Conservation (phyloP, 2,797 vertebrate genomes). For the Manis crassicaudata region DNA sequence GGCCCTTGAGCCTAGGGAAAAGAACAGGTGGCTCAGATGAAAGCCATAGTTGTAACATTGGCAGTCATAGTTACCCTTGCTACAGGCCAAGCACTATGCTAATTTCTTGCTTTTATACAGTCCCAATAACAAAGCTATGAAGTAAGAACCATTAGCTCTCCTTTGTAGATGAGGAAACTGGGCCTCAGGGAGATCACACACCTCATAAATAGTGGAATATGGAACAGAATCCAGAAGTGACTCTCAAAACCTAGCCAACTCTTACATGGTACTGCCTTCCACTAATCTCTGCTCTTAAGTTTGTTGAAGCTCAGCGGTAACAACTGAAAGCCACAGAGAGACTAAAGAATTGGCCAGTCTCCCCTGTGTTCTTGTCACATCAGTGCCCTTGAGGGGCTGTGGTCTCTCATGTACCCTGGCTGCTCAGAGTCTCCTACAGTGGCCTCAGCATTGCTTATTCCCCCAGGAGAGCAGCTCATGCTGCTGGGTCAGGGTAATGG, state of each 20-base stretch:
- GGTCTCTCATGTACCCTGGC: background rate
- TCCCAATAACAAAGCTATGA: background rate
- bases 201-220: background rate
- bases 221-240: background rate
- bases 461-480: background rate
- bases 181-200: background rate
- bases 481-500: background rate
- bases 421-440: background rate
- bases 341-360: background rate
- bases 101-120: background rate
- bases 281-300: background rate
- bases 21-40: slow-evolving; percentile 23
- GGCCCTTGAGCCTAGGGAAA: background rate
- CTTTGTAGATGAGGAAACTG: background rate
- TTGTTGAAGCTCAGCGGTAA: background rate
- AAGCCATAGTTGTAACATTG: background rate
- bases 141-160: background rate
- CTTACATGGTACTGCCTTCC: background rate
- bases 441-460: background rate
- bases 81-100: background rate
- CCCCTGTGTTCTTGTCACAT: background rate
- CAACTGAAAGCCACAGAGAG: background rate
- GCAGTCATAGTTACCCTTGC: background rate
- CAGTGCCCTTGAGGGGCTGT: background rate
- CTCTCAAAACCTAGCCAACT: background rate